Evolutionary conservation across 1,140 invertebrate genomes (phyloP).

Genomic region (Drepana arcuata): DNA sequence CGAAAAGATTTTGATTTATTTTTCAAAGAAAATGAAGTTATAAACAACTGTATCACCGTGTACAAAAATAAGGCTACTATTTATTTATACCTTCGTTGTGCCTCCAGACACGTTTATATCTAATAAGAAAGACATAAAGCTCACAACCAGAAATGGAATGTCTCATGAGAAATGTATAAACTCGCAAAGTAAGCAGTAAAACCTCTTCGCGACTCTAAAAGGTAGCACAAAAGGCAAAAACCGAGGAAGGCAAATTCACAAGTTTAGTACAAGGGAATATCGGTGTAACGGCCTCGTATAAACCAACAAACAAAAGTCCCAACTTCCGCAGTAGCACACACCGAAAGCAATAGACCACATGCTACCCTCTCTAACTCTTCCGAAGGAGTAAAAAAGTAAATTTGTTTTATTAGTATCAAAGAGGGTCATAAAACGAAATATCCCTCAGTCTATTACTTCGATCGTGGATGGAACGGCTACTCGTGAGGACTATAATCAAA

Average conservation of each 20-base stretch:
- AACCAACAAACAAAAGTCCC: constrained; percentile 37
- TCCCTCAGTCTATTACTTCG: constrained; percentile 55
- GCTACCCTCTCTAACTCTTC: constrained; percentile 38
- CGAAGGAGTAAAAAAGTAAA: constrained; percentile 50
- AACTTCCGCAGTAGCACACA: constrained; percentile 34
- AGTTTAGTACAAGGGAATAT: constrained; percentile 21
- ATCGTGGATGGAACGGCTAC: constrained; percentile 52
- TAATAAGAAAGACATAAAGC: constrained; percentile 40
- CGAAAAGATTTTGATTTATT: no score
- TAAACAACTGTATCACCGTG: background rate
- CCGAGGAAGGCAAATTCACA: constrained; percentile 18
- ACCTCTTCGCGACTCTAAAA: constrained; percentile 22
- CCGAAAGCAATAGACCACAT: constrained; percentile 47
- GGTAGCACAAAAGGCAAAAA: constrained; percentile 21
- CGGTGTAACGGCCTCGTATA: constrained; percentile 17
- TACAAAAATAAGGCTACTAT: constrained; percentile 4
- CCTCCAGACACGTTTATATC: constrained; percentile 17
- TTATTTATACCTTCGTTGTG: constrained; percentile 17
- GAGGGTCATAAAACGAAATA: constrained; percentile 64
- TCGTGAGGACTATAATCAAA: constrained; percentile 68
- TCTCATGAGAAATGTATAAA: constrained; percentile 34
- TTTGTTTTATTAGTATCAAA: constrained; percentile 68
- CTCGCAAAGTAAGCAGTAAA: constrained; percentile 26
- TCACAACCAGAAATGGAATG: constrained; percentile 26
- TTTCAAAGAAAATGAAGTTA: constrained; percentile 1